Base-by-base conservation (phyloP, 2,888 invertebrate species). In the Nowickia ferox region DNA sequence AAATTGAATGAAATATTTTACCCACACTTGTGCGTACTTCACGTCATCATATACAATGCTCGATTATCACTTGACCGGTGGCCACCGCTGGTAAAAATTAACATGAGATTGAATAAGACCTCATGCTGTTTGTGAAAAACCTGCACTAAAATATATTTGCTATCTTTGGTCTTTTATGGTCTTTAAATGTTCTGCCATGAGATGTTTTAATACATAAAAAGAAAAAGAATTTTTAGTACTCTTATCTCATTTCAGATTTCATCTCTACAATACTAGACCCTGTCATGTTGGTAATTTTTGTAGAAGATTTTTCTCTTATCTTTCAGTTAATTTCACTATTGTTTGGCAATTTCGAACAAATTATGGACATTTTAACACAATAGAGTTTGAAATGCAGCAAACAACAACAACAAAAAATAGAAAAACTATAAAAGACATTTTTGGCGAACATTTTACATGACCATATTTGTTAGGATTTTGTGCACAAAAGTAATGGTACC, bases 281-380 rank as follows among this genome's bases (percentile, higher is more conserved):
- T 30, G 46, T 55, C 22, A 57, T 72, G 57, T 80, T 74, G 22
- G 38, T 19, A 13, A 71, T 53, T 71, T 71, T 53, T 9, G 53
- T 53, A 51, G 10, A 55, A 30, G n/a, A 53, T 42, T 57, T 69
- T 42, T n/a, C 48, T 61, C 48, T 51, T 61, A 53, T 78, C 51
- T 13, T 30, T 61, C 10, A 40, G 48, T 69, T 78, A 72, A 72
- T 80, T 65, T 80, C 40, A 38, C 55, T 63, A 72, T 81, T 84
- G 80, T 81, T 65, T 84, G 68, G 48, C 48, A 81, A 81, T 63
- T 84, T 84, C 57, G 42, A 84, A 84, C 72, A 84, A 81, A 75
- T 79, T 79, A 75, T 75, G 63, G 69, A 40, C 42, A 79, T 48
- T 48, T 66, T 63, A 42, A 72, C n/a, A 11, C 11, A 44, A 30